phyloP scores from a whole-genome alignment of 2,113 vertebrate species.

The Grammomys surdaster region DNA sequence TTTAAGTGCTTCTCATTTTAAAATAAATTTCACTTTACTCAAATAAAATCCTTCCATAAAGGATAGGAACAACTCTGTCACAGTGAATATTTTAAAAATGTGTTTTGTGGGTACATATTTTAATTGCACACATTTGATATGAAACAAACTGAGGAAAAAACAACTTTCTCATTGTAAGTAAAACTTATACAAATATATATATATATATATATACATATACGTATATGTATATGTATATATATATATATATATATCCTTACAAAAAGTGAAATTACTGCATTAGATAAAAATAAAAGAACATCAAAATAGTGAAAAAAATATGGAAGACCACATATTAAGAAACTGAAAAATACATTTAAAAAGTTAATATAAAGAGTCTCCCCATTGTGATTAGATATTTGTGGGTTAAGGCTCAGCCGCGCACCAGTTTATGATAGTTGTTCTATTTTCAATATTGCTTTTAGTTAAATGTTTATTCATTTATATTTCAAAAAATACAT shows the following conservation, averaged over 20 bases:
- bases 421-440: background rate
- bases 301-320: constrained; percentile 44
- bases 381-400: constrained; percentile 36
- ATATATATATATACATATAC: background rate
- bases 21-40: background rate
- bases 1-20: too few species aligned
- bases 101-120: background rate
- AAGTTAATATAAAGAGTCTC: constrained; percentile 41
- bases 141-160: constrained; percentile 41
- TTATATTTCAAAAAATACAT: background rate
- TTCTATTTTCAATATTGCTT: background rate
- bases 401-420: constrained; percentile 43
- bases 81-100: constrained; percentile 4
- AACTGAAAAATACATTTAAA: background rate
- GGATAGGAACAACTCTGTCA: constrained; percentile 22
- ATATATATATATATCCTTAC: background rate
- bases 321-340: constrained; percentile 27
- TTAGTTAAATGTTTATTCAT: background rate
- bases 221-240: too few species aligned
- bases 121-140: background rate
- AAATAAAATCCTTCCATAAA: constrained; percentile 55
- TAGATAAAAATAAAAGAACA: background rate
- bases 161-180: constrained; percentile 35
- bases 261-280: constrained; percentile 40
- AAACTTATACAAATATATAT: constrained; percentile 17